Evolutionary conservation across 2,113 vertebrate genomes (phyloP), one percentile per base, ranked within the genome.

Genomic region (Pelodiscus sinensis): DNA sequence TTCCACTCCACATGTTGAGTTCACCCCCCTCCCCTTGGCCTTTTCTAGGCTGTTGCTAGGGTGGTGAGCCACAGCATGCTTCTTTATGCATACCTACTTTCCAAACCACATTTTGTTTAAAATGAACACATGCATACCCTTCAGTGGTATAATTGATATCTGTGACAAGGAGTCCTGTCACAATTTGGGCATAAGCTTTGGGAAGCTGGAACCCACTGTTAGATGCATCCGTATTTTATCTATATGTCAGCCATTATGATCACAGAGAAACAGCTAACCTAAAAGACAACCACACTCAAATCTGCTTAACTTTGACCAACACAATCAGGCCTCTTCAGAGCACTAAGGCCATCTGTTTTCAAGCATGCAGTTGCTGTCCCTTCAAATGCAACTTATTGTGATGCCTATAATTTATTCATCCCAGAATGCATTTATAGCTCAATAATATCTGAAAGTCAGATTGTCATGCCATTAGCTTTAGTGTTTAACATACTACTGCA

Each of bases 311-410:
- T 54, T 54, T 62, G 38, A 21, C 75, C 52, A 50, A 18, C 73
- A 83, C 50, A 25, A 83, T 83, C 81, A 55, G 56, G 51, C 51
- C 80, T 82, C 44, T 65, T 79, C 57, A 54, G 44, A 90, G 56
- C 79, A 81, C 22, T 86, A 51, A 86, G 19, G 50, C 78, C 58
- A 96, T 81, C 79, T 89, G 52, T 77, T 81, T 94, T 81, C 7
- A 82, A 79, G 79, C 29, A 44, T 57, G 25, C 73, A 89, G 78
- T 31, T 83, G 77, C 51, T 84, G 31, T 73, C 15, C 7, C 38
- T 79, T 87, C n/a, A 65, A 35, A 77, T 81, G 51, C 25, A 82
- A 56, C 31, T 55, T 79, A 56, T 13, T 80, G 78, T 21, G 19
- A 88, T 54, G 25, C 50, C 25, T 25, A 80, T 65, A 90, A 91